Evolutionary conservation across 2,113 vertebrate species (phyloP).

Genomic region (Lampris megalopsis): DNA sequence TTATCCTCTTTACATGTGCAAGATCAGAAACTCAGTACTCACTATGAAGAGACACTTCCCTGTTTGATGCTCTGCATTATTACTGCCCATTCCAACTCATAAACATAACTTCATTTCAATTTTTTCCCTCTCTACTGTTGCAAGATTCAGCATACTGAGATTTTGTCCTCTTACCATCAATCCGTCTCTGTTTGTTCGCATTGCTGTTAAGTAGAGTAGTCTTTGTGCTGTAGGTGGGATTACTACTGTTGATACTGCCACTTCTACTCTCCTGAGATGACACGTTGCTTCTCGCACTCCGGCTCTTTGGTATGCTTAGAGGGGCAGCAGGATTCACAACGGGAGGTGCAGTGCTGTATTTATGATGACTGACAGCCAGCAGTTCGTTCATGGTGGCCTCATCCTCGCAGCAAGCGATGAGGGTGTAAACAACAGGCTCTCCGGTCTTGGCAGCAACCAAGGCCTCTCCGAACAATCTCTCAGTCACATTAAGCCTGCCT

Average conservation of each 20-base stretch:
- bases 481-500: constrained; percentile 89
- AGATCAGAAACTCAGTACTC: too few relatives aligned
- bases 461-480: constrained; percentile 90
- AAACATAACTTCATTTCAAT: neutral
- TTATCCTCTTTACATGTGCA: too few relatives aligned
- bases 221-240: constrained; percentile 39
- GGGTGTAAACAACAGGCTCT: constrained; percentile 91
- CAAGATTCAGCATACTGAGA: neutral
- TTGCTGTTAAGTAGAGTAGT: neutral
- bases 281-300: constrained; percentile 38
- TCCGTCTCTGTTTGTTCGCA: constrained; percentile 36
- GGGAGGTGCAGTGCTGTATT: constrained; percentile 86
- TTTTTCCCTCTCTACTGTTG: neutral
- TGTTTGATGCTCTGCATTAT: too few relatives aligned
- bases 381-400: constrained; percentile 85
- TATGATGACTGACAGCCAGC: constrained; percentile 86
- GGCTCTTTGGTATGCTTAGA: constrained; percentile 57
- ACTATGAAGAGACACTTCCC: too few relatives aligned
- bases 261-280: constrained; percentile 52
- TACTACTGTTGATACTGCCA: constrained; percentile 79
- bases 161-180: constrained; percentile 52
- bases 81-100: too few relatives aligned
- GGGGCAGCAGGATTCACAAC: constrained; percentile 65
- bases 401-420: constrained; percentile 90
- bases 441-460: constrained; percentile 83